Evolutionary conservation across 2,888 invertebrate species (phyloP).

Genomic region (Meiosimyza platycephala): DNA sequence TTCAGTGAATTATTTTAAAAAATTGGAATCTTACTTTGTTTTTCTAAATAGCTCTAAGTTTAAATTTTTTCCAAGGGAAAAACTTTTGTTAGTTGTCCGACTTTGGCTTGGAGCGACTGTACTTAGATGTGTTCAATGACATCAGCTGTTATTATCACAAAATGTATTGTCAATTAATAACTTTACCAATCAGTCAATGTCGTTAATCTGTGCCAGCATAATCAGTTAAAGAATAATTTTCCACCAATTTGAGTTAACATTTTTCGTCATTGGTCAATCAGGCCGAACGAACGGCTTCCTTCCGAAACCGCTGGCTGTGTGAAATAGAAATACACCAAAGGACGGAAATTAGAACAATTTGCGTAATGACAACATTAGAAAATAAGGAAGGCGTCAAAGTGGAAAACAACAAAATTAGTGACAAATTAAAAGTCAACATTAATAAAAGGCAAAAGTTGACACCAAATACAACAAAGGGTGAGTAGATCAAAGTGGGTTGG

Average conservation of each 20-base stretch:
- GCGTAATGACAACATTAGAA: conserved; percentile 27
- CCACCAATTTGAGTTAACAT: neutral
- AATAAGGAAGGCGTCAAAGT: conserved; percentile 38
- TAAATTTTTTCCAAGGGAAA: too few relatives aligned
- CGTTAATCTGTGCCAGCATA: conserved; percentile 36
- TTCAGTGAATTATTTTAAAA: too few relatives aligned
- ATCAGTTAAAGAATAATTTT: conserved; percentile 44
- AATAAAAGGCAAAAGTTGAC: conserved; percentile 17
- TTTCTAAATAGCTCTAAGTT: too few relatives aligned
- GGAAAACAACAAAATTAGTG: conserved; percentile 52
- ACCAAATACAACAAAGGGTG: neutral
- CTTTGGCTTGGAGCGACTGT: too few relatives aligned
- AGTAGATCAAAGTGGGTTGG: neutral
- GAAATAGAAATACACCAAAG: neutral
- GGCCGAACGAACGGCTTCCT: neutral
- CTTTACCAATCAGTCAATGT: conserved; percentile 62
- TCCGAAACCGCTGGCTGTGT: neutral
- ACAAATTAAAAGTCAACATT: conserved; percentile 58
- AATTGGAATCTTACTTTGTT: too few relatives aligned
- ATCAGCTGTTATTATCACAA: too few relatives aligned
- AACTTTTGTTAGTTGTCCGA: too few relatives aligned
- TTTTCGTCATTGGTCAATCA: conserved; percentile 6
- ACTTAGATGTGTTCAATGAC: too few relatives aligned
- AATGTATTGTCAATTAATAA: conserved; percentile 50
- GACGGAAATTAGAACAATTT: conserved; percentile 49